These are phyloP conservation scores for Steatocranus sp. DNA, from an alignment of 2,797 vertebrate species.

Conservation along the genomic window DNA sequence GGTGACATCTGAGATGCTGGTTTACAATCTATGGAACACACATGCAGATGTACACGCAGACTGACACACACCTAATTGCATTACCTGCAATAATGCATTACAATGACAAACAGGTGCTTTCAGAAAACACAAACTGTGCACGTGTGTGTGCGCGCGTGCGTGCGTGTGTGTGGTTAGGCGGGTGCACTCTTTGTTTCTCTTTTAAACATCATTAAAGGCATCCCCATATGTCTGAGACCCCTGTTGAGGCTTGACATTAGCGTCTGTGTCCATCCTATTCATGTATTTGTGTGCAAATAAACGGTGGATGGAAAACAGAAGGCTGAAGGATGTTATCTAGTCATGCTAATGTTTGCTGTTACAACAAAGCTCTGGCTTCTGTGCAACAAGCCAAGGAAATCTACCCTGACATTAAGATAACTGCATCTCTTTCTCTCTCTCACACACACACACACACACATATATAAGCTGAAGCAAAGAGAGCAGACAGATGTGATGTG, in stretches of 20 bases:
- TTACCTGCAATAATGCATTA: constrained; percentile 57
- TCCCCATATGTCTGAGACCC: constrained; percentile 17
- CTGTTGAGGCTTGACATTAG: constrained; percentile 13
- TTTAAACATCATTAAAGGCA: constrained; percentile 27
- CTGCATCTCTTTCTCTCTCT: background rate
- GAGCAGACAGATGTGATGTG: constrained; percentile 45
- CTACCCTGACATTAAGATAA: constrained; percentile 45
- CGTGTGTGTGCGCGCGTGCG: background rate
- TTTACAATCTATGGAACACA: constrained; percentile 16
- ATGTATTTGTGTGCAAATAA: constrained; percentile 62
- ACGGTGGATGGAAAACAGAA: constrained; percentile 33
- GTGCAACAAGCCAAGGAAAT: constrained; percentile 43
- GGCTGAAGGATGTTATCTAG: constrained; percentile 53
- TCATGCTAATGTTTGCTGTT: constrained; percentile 58
- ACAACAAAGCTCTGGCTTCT: constrained; percentile 58
- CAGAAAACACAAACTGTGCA: background rate
- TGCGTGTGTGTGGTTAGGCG: background rate
- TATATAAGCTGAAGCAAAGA: background rate
- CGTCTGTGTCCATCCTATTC: background rate
- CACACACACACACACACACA: background rate
- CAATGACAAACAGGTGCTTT: constrained; percentile 42
- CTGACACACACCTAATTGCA: constrained; percentile 40
- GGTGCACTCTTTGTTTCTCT: constrained; percentile 35
- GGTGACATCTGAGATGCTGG: constrained; percentile 37
- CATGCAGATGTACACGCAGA: constrained; percentile 7